Percentiles rank a stretch among this genome's conserved stretches.
Evolutionary conservation across 2,113 vertebrate species (phyloP).

Genomic region (Formicarius rufipectus): DNA sequence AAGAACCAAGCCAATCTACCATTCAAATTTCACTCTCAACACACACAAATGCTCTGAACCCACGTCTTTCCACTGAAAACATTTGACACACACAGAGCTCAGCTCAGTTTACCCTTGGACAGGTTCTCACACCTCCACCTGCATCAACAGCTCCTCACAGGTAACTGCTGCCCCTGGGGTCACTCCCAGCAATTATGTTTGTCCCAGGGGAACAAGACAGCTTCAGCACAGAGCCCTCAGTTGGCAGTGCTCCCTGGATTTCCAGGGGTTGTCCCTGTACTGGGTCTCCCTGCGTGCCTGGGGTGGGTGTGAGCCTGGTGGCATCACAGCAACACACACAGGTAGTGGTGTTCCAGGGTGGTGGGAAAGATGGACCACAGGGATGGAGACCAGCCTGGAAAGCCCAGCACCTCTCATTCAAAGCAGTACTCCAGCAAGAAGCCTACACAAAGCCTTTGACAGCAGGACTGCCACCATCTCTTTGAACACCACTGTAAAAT

Average conservation of each 20-base stretch:
- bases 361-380: background rate
- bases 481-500: accelerated
- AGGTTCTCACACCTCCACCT: background rate
- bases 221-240: accelerated
- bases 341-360: accelerated
- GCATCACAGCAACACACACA: accelerated
- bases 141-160: background rate
- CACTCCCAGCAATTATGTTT: background rate
- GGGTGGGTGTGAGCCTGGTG: background rate
- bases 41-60: background rate
- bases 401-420: background rate
- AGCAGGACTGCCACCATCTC: background rate
- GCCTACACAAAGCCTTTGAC: background rate
- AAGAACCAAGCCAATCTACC: background rate
- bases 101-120: background rate
- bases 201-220: background rate
- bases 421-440: background rate
- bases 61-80: background rate
- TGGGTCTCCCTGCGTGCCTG: accelerated
- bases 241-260: background rate
- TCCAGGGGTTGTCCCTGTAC: background rate
- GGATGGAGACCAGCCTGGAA: background rate
- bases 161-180: background rate
- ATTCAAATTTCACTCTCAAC: background rate
- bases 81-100: background rate